Evolutionary conservation across 2,113 vertebrate species (phyloP).

Genomic region (Megaptera novaeangliae): DNA sequence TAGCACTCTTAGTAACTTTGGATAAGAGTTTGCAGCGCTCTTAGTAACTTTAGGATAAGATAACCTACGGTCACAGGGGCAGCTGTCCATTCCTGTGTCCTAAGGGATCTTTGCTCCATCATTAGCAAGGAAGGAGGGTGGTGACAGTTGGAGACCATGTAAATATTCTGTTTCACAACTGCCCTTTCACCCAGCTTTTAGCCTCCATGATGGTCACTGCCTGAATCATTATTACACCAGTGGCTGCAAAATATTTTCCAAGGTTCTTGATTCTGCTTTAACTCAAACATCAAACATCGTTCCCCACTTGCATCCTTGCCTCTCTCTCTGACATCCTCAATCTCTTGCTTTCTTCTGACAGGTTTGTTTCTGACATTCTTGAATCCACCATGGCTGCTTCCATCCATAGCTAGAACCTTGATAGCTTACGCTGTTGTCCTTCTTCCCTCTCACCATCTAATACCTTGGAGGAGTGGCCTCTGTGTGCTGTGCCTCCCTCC

Average conservation of each 20-base stretch:
- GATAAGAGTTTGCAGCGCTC: too few species aligned
- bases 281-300: too few species aligned
- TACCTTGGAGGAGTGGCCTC: accelerated
- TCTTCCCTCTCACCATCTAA: too few species aligned
- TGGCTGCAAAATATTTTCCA: not conserved
- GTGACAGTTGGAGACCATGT: not conserved
- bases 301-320: not conserved
- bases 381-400: not conserved
- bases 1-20: not conserved
- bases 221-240: not conserved
- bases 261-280: not conserved
- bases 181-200: not conserved
- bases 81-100: not conserved
- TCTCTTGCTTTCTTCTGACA: not conserved
- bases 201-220: not conserved
- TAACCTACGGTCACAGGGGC: too few species aligned
- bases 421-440: too few species aligned
- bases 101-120: not conserved
- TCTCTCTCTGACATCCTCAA: not conserved
- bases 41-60: too few species aligned
- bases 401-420: not conserved
- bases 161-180: not conserved
- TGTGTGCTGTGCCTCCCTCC: too few species aligned
- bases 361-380: not conserved
- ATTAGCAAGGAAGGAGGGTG: not conserved